Percentiles rank a stretch among this genome's conserved stretches.
These are phyloP conservation scores for Chrysopilus asiliformis DNA, from an alignment of 2,888 invertebrate genomes.

Conservation along the genomic window DNA sequence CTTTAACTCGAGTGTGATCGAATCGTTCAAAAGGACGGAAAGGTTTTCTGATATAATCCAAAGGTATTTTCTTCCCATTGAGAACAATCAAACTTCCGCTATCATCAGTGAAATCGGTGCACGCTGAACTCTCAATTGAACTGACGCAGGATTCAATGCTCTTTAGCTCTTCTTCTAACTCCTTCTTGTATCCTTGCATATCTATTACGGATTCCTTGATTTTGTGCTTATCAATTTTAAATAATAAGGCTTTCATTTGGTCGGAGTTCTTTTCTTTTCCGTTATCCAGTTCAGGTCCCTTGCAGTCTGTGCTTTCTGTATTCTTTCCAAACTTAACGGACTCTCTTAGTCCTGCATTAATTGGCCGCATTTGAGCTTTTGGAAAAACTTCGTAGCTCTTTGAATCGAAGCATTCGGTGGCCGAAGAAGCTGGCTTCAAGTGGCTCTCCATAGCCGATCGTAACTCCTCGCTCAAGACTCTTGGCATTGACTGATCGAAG, in stretches of 20 bases:
- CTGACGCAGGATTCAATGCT: conserved; percentile 31
- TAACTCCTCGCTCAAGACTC: background rate
- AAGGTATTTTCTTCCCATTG: conserved; percentile 28
- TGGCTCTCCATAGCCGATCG: background rate
- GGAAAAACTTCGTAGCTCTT: background rate
- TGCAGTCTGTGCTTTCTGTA: background rate
- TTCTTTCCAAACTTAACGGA: background rate
- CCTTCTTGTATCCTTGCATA: conserved; percentile 19
- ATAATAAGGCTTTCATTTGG: too few species aligned
- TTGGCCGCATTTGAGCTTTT: background rate
- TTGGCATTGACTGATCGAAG: conserved; percentile 2
- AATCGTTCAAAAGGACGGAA: conserved; percentile 32
- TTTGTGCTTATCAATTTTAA: too few species aligned
- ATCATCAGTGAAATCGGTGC: conserved; percentile 32
- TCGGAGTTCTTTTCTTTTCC: conserved; percentile 8
- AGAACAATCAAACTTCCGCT: conserved; percentile 31
- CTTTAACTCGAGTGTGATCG: conserved; percentile 26
- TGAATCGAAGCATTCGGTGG: too few species aligned
- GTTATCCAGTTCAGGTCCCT: conserved; percentile 13
- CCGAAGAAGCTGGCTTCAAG: background rate
- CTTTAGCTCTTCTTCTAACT: conserved; percentile 27
- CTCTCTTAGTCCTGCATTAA: background rate
- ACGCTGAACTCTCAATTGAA: conserved; percentile 29
- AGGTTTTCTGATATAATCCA: conserved; percentile 30
- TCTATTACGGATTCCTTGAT: conserved; percentile 22